These are phyloP conservation scores for Pheosia gnoma DNA, from an alignment of 2,888 invertebrate genomes.

Conservation along the genomic window DNA sequence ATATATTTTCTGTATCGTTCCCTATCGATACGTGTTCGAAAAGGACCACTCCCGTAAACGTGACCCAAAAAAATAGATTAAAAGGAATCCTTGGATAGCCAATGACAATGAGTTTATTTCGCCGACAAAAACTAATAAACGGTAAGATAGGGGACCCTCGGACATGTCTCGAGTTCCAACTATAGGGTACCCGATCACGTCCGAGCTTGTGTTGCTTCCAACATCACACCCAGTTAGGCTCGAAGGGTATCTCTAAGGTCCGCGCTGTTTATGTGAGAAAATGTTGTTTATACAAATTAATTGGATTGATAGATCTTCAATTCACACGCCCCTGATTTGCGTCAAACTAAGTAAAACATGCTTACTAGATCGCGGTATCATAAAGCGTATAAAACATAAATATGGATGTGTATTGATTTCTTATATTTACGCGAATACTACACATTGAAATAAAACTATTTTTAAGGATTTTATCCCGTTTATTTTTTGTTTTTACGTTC, in stretches of 20 bases:
- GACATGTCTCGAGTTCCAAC: slow-evolving; percentile 49
- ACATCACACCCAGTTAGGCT: slow-evolving; percentile 38
- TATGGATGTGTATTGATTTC: too few species aligned
- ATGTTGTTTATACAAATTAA: background rate
- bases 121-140: slow-evolving; percentile 58
- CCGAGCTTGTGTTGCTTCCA: slow-evolving; percentile 31
- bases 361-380: background rate
- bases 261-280: background rate
- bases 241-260: slow-evolving; percentile 27
- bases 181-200: slow-evolving; percentile 38
- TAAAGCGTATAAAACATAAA: too few species aligned
- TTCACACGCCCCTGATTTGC: background rate
- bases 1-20: slow-evolving; percentile 31
- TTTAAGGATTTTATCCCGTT: too few species aligned
- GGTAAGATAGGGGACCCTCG: slow-evolving; percentile 47
- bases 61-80: slow-evolving; percentile 48
- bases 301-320: background rate
- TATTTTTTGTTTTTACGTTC: too few species aligned
- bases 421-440: too few species aligned
- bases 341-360: background rate
- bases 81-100: slow-evolving; percentile 43
- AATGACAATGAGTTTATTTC: slow-evolving; percentile 54
- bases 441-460: too few species aligned
- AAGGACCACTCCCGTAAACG: slow-evolving; percentile 36
- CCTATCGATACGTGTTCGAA: slow-evolving; percentile 25